Evolutionary conservation across 2,888 invertebrate genomes (phyloP).

Genomic region (Encarsia formosa): DNA sequence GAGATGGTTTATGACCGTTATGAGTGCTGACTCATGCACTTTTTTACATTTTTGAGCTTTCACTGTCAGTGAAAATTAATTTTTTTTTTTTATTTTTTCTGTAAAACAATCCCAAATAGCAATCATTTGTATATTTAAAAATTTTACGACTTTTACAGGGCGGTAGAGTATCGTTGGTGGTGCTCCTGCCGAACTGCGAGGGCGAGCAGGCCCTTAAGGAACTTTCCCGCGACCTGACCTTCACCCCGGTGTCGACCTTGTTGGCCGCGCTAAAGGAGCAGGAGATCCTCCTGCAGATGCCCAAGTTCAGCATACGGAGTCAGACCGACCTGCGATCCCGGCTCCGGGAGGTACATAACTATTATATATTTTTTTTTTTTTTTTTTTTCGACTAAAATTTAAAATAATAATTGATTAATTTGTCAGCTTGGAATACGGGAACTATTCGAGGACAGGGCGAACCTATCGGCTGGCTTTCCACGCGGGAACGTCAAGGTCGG

Average conservation of each 20-base stretch:
- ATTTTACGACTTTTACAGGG: constrained; percentile 52
- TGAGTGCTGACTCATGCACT: too few relatives aligned
- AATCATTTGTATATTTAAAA: too few relatives aligned
- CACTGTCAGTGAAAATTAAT: too few relatives aligned
- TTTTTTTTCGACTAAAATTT: neutral
- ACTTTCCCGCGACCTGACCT: constrained; percentile 58
- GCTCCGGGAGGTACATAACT: constrained; percentile 53
- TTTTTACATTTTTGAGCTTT: too few relatives aligned
- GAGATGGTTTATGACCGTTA: too few relatives aligned
- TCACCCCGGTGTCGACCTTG: constrained; percentile 55
- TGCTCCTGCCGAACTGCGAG: constrained; percentile 55
- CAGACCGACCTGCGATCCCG: constrained; percentile 54
- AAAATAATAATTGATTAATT: constrained; percentile 5
- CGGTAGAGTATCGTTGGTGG: constrained; percentile 60
- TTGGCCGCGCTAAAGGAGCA: constrained; percentile 50
- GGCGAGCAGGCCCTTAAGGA: constrained; percentile 53
- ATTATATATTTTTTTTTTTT: neutral
- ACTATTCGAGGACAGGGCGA: constrained; percentile 57
- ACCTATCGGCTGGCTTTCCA: constrained; percentile 58
- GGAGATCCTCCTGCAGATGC: constrained; percentile 58
- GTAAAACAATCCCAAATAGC: too few relatives aligned
- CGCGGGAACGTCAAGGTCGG: constrained; percentile 51
- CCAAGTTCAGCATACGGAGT: constrained; percentile 61
- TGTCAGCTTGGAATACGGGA: constrained; percentile 58
- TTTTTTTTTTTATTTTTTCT: constrained; percentile 4